Conservation (phyloP, 1,140 invertebrate species). For the Drosophila watanabei region DNA sequence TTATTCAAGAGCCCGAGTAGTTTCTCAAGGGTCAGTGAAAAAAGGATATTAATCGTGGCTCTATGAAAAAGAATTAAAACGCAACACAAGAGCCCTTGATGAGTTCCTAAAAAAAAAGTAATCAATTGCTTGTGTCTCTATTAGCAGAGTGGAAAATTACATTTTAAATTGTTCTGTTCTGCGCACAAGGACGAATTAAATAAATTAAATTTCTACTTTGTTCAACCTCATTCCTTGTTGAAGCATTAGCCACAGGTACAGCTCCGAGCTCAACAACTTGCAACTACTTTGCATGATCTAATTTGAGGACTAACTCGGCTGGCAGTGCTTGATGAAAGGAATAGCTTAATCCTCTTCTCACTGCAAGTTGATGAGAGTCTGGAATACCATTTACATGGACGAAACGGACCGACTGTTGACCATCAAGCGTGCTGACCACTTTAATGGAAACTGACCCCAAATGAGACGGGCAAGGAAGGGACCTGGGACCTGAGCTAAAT, state of each 20-base stretch:
- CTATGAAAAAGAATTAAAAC: constrained; percentile 1
- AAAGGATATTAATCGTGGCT: constrained; percentile 5
- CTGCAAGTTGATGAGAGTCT: constrained; percentile 6
- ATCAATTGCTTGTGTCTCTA: background rate
- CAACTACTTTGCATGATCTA: background rate
- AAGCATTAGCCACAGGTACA: no score
- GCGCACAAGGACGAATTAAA: background rate
- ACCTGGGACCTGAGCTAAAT: constrained; percentile 17
- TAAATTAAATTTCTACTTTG: background rate
- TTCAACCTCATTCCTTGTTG: background rate
- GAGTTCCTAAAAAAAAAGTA: background rate
- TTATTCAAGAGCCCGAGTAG: constrained; percentile 18
- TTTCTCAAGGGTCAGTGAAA: constrained; percentile 13
- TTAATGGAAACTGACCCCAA: constrained; percentile 37
- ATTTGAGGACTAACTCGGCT: background rate
- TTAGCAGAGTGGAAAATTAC: background rate
- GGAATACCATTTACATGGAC: constrained; percentile 30
- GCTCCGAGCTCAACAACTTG: background rate
- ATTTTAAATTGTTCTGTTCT: background rate
- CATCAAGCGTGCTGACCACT: constrained; percentile 15
- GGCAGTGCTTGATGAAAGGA: constrained; percentile 5
- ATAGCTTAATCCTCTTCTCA: constrained; percentile 20
- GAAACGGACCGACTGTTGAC: constrained; percentile 15
- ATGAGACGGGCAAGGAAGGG: constrained; percentile 14
- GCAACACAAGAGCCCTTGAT: background rate